phyloP scores from a whole-genome alignment of 2,888 invertebrate species.

The Serrognathus titanus region DNA sequence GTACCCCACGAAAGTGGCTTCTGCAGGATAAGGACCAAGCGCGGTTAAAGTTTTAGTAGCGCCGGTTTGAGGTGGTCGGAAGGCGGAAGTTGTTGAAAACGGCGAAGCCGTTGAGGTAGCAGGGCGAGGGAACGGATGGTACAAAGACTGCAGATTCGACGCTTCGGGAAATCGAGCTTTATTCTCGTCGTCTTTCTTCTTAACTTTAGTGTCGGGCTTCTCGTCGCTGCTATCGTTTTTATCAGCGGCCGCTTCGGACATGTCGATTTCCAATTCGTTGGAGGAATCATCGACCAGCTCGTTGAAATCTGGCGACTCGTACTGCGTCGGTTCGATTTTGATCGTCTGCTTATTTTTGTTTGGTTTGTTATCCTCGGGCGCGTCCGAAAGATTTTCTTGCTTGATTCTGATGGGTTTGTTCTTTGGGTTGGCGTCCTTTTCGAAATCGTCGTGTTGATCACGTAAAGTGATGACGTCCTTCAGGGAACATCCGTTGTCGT shows the following conservation, averaged over 20 bases:
- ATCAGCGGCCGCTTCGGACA: constrained; percentile 68
- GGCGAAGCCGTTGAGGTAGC: constrained; percentile 55
- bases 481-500: constrained; percentile 60
- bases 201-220: constrained; percentile 50
- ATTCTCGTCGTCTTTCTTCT: constrained; percentile 54
- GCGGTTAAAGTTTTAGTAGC: constrained; percentile 46
- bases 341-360: constrained; percentile 30
- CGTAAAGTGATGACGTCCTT: constrained; percentile 61
- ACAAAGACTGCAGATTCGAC: constrained; percentile 30
- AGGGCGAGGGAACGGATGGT: constrained; percentile 28
- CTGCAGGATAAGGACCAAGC: constrained; percentile 63
- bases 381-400: constrained; percentile 33
- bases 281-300: constrained; percentile 75
- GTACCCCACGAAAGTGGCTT: constrained; percentile 72
- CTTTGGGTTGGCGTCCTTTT: constrained; percentile 31
- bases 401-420: constrained; percentile 36
- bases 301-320: constrained; percentile 72
- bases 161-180: constrained; percentile 34
- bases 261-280: constrained; percentile 75
- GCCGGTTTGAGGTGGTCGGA: constrained; percentile 61
- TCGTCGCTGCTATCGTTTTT: constrained; percentile 60
- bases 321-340: constrained; percentile 52
- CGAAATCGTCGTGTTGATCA: constrained; percentile 41
- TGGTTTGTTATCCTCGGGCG: constrained; percentile 27
- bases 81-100: constrained; percentile 76